Evolutionary conservation across 2,888 invertebrate species (phyloP).

Genomic region (Ochlodes sylvanus): DNA sequence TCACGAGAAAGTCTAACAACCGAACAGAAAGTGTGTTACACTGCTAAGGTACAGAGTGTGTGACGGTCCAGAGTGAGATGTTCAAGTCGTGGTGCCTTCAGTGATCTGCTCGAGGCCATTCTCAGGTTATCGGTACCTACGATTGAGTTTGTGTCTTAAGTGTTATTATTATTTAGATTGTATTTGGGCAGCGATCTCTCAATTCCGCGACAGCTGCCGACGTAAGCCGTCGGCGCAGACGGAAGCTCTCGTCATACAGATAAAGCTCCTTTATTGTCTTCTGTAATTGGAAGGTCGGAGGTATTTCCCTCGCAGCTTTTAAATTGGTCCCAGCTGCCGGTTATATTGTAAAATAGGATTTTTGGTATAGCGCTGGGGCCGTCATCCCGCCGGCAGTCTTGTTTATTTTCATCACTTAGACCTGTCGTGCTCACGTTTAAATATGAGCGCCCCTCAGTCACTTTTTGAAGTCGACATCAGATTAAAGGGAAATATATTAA

Average conservation of each 20-base stretch:
- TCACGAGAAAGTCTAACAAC: too few relatives aligned
- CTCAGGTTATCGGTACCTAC: too few relatives aligned
- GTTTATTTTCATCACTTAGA: not conserved
- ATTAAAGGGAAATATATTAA: not conserved
- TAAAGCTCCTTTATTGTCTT: slow-evolving; percentile 77
- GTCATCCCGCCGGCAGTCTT: not conserved
- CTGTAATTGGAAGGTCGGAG: slow-evolving; percentile 79
- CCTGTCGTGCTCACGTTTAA: not conserved
- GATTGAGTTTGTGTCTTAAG: too few relatives aligned
- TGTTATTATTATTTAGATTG: slow-evolving; percentile 3
- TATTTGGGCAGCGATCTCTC: slow-evolving; percentile 14
- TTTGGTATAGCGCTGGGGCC: not conserved
- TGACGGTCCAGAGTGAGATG: too few relatives aligned
- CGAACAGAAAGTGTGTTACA: too few relatives aligned
- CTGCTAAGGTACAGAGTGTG: too few relatives aligned
- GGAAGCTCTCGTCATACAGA: slow-evolving; percentile 57
- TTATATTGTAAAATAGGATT: slow-evolving; percentile 58
- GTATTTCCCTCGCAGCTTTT: slow-evolving; percentile 66
- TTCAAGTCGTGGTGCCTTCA: too few relatives aligned
- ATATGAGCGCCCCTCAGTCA: not conserved
- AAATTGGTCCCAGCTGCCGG: slow-evolving; percentile 70
- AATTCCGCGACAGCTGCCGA: slow-evolving; percentile 19
- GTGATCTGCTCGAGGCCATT: too few relatives aligned
- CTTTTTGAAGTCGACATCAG: not conserved
- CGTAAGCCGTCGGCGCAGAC: slow-evolving; percentile 44